Conservation (phyloP, 2,113 vertebrate species). For the Carassius gibelio region DNA sequence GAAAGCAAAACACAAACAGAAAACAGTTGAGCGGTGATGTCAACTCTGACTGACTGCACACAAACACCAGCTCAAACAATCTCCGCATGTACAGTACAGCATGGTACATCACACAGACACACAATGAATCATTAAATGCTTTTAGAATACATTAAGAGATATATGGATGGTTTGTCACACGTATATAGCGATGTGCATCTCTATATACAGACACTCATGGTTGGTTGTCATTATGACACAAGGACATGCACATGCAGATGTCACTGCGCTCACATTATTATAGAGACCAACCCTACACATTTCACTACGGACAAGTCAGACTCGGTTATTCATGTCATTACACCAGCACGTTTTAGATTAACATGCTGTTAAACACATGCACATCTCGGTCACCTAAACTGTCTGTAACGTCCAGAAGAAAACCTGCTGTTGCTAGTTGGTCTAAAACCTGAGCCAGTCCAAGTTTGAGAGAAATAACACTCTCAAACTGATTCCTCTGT, state of each 20-base stretch:
- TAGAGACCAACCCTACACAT: constrained; percentile 28
- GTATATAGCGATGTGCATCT: constrained; percentile 25
- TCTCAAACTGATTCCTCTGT: not conserved
- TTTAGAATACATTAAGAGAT: not conserved
- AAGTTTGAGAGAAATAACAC: not conserved
- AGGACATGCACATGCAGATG: constrained; percentile 86
- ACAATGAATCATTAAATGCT: constrained; percentile 4
- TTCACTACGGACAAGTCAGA: constrained; percentile 72
- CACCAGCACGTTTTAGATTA: constrained; percentile 70
- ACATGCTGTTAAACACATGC: constrained; percentile 81
- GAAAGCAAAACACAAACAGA: constrained; percentile 70
- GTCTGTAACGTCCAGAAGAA: constrained; percentile 31
- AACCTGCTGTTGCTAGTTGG: not conserved
- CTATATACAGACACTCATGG: constrained; percentile 67
- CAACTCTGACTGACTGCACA: constrained; percentile 34
- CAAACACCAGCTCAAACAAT: constrained; percentile 6
- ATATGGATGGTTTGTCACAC: constrained; percentile 22
- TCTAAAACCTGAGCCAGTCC: not conserved
- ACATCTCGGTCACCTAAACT: constrained; percentile 63
- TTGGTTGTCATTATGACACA: constrained; percentile 70
- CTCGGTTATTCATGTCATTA: constrained; percentile 67
- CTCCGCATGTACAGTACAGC: not conserved
- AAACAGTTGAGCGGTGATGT: constrained; percentile 85
- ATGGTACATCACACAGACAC: constrained; percentile 6
- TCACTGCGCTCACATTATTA: constrained; percentile 69